Percentiles rank a stretch among this genome's conserved stretches.
Evolutionary conservation across 2,113 vertebrate genomes (phyloP).

Genomic region (Damaliscus lunatus): DNA sequence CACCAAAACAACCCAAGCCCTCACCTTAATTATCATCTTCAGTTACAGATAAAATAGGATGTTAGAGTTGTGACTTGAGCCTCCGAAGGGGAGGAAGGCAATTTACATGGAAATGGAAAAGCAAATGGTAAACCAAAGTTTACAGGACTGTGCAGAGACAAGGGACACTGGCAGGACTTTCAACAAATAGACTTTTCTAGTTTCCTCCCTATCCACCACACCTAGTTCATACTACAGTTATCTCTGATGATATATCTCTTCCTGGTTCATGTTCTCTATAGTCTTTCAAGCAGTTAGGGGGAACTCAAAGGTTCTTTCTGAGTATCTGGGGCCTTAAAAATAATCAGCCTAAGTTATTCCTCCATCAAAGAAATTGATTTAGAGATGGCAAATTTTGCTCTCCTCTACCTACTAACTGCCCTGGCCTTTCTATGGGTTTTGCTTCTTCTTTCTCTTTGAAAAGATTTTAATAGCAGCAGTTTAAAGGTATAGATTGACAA

Average conservation of each 20-base stretch:
- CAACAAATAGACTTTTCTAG: background rate
- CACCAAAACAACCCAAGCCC: background rate
- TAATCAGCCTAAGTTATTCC: background rate
- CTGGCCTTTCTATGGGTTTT: background rate
- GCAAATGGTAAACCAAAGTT: background rate
- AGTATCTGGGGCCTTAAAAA: background rate
- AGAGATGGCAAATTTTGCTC: background rate
- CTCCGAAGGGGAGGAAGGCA: background rate
- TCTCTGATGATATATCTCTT: background rate
- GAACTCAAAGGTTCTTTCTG: background rate
- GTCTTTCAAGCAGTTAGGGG: background rate
- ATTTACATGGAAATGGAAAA: background rate
- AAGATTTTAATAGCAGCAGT: constrained; percentile 4
- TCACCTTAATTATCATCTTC: background rate
- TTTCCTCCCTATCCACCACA: background rate
- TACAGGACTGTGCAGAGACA: background rate
- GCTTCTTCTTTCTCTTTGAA: background rate
- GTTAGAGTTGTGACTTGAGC: background rate
- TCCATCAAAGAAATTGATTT: background rate
- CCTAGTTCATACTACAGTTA: background rate
- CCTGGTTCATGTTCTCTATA: background rate
- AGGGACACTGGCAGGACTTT: background rate
- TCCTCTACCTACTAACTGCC: background rate
- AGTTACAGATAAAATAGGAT: background rate
- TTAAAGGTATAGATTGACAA: background rate